phyloP scores from a whole-genome alignment of 2,113 vertebrate genomes.

The Melanerpes aurifrons region DNA sequence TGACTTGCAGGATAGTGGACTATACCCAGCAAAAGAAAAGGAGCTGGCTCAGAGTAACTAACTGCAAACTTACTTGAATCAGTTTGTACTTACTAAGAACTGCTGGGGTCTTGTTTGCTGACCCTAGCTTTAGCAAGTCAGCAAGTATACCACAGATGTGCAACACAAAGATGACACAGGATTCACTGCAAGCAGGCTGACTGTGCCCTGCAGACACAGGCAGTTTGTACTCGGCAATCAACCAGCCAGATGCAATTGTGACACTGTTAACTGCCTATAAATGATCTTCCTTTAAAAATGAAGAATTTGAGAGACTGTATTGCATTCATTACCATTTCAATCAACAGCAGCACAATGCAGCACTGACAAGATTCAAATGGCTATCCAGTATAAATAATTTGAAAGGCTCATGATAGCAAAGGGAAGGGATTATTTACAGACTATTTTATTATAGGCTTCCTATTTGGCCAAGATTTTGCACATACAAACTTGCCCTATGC shows the following conservation, averaged over 20 bases:
- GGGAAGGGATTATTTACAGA: conserved; percentile 17
- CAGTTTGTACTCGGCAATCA: neutral
- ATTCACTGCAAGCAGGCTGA: neutral
- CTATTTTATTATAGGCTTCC: conserved; percentile 10
- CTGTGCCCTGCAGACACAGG: neutral
- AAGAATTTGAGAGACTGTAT: neutral
- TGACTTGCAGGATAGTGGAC: neutral
- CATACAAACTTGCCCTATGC: neutral
- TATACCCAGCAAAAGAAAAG: neutral
- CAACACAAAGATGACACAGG: neutral
- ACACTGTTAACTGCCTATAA: conserved; percentile 31
- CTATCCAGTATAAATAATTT: conserved; percentile 12
- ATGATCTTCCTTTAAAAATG: neutral
- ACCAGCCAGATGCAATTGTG: conserved; percentile 27
- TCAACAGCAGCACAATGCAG: conserved; percentile 43
- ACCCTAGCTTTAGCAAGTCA: neutral
- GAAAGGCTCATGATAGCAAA: neutral
- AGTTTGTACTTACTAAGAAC: neutral
- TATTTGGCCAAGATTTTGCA: conserved; percentile 29
- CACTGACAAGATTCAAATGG: conserved; percentile 33
- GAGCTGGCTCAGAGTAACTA: neutral
- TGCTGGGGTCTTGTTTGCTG: neutral
- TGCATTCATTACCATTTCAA: conserved; percentile 64
- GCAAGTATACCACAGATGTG: neutral
- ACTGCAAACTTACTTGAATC: neutral